Percentiles rank a stretch among this genome's conserved stretches.
phyloP scores from a whole-genome alignment of 2,888 invertebrate genomes.

The Hypomecis punctinalis region DNA sequence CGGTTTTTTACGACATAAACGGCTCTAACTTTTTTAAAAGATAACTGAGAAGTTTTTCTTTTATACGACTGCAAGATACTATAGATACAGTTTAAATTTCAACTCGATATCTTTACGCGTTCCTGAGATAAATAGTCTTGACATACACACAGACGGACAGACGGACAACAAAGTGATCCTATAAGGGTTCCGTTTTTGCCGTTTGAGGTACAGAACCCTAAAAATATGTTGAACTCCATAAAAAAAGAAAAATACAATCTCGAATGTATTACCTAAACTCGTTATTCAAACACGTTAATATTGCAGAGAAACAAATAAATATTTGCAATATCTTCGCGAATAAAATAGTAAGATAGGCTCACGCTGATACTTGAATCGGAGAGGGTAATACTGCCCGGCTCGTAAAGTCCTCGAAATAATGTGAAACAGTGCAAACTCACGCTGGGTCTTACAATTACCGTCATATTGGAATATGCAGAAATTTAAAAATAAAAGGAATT shows the following conservation, averaged over 20 bases:
- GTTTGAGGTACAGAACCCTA: too few species aligned
- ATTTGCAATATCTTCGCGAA: conserved; percentile 20
- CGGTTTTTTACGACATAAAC: too few species aligned
- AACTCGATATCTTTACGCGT: too few species aligned
- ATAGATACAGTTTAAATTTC: too few species aligned
- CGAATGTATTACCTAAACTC: background rate
- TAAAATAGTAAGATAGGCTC: conserved; percentile 17
- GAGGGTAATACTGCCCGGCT: conserved; percentile 28
- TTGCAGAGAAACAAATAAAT: conserved; percentile 22
- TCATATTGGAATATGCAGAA: conserved; percentile 24
- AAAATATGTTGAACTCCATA: too few species aligned
- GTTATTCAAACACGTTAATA: background rate
- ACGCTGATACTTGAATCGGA: conserved; percentile 33
- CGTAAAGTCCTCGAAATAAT: conserved; percentile 38
- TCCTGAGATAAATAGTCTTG: too few species aligned
- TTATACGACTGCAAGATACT: too few species aligned
- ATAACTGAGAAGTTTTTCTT: too few species aligned
- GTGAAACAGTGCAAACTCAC: conserved; percentile 36
- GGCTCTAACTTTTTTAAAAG: too few species aligned
- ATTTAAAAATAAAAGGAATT: conserved; percentile 14
- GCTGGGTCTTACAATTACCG: conserved; percentile 28
- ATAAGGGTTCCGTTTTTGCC: too few species aligned
- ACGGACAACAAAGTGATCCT: too few species aligned
- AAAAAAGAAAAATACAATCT: background rate
- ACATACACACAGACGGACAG: too few species aligned